These are phyloP conservation scores for Camponotus pennsylvanicus DNA, from an alignment of 1,140 invertebrate genomes.

Conservation along the genomic window DNA sequence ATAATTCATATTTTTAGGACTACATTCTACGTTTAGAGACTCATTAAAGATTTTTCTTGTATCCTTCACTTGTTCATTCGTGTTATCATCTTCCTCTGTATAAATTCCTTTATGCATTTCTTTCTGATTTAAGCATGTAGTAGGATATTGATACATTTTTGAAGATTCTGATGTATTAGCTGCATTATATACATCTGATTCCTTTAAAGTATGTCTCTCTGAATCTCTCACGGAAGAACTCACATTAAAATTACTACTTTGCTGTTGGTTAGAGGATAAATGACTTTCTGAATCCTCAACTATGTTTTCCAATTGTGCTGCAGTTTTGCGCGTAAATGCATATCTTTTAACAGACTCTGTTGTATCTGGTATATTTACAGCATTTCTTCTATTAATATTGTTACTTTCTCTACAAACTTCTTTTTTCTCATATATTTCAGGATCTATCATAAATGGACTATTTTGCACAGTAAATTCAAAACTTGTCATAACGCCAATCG, in stretches of 20 bases:
- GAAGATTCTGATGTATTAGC: constrained; percentile 22
- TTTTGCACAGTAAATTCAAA: constrained; percentile 89
- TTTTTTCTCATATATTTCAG: constrained; percentile 83
- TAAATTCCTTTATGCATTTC: neutral
- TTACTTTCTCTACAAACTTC: constrained; percentile 81
- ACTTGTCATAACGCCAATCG: constrained; percentile 91
- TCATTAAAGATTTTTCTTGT: neutral
- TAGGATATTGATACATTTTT: constrained; percentile 13
- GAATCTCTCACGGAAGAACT: constrained; percentile 58
- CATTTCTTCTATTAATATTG: constrained; percentile 75
- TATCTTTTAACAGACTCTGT: constrained; percentile 77
- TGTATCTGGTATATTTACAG: constrained; percentile 80
- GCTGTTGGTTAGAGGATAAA: constrained; percentile 81
- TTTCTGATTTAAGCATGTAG: constrained; percentile 3
- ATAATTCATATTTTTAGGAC: neutral
- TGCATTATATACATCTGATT: constrained; percentile 9
- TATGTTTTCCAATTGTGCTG: constrained; percentile 81
- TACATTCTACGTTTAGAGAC: constrained; percentile 3
- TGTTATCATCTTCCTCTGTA: neutral
- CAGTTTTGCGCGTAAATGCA: constrained; percentile 73
- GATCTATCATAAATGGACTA: constrained; percentile 76
- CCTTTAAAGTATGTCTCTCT: constrained; percentile 54
- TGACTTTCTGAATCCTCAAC: constrained; percentile 84
- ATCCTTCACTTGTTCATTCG: neutral
- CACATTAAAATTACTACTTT: constrained; percentile 75